These are phyloP conservation scores for Dicyrtoma fusca DNA, from an alignment of 2,888 invertebrate species.

Conservation along the genomic window DNA sequence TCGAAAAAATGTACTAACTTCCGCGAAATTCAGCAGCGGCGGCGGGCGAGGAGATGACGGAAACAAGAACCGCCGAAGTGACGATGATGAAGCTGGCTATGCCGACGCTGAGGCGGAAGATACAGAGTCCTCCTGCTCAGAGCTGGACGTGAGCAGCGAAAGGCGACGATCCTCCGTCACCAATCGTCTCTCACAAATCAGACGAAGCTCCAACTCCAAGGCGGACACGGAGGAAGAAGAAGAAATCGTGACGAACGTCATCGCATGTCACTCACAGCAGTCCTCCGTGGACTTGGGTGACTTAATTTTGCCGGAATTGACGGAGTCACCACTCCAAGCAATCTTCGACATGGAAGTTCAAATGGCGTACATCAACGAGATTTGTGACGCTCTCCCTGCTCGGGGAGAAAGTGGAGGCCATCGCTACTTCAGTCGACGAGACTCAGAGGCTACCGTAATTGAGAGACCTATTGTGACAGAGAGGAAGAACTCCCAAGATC, in stretches of 20 bases:
- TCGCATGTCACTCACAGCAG: constrained; percentile 42
- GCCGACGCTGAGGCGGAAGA: constrained; percentile 55
- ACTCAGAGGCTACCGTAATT: constrained; percentile 55
- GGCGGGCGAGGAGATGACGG: constrained; percentile 63
- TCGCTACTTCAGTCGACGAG: constrained; percentile 44
- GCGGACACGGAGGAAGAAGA: constrained; percentile 51
- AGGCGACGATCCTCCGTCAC: constrained; percentile 36
- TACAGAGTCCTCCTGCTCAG: constrained; percentile 54
- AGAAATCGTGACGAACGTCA: constrained; percentile 28
- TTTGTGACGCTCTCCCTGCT: constrained; percentile 53
- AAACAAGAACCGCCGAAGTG: constrained; percentile 64
- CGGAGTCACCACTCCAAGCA: constrained; percentile 55
- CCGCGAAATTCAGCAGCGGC: constrained; percentile 82
- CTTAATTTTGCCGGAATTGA: constrained; percentile 47
- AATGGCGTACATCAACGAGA: constrained; percentile 57
- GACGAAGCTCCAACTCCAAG: constrained; percentile 37
- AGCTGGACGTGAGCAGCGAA: constrained; percentile 48
- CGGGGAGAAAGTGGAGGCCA: constrained; percentile 18
- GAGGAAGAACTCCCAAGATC: constrained; percentile 24
- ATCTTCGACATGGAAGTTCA: constrained; percentile 56
- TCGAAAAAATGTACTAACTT: constrained; percentile 82
- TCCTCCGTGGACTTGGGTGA: constrained; percentile 49
- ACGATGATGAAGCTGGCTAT: constrained; percentile 58
- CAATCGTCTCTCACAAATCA: constrained; percentile 23
- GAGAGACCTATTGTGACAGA: constrained; percentile 49